A percentile compares a stretch with the other conserved stretches of the same genome.
Evolutionary conservation across 2,113 vertebrate species (phyloP).

Genomic region (Hyperopisus bebe): DNA sequence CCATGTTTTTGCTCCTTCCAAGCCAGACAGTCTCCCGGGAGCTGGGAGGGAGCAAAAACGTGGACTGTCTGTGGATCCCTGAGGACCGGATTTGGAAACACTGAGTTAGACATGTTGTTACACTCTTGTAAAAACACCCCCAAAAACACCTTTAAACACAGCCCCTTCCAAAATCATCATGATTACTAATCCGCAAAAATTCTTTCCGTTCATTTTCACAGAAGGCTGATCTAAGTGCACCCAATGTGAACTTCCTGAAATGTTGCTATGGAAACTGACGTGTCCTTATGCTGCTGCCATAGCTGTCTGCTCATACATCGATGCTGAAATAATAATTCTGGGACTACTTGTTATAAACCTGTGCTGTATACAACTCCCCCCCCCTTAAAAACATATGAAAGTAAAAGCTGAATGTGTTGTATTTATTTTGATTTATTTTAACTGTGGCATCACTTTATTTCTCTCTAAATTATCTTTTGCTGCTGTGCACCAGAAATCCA

Average conservation of each 20-base stretch:
- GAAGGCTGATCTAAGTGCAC: background rate
- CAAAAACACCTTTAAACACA: background rate
- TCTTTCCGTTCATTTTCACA: background rate
- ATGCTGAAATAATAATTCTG: background rate
- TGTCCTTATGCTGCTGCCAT: constrained; percentile 5
- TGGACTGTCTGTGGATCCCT: background rate
- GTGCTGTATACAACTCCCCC: background rate
- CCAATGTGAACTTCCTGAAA: background rate
- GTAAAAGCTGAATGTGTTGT: background rate
- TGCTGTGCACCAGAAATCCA: background rate
- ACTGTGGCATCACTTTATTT: background rate
- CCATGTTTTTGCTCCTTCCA: background rate
- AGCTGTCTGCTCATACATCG: background rate
- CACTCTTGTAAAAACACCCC: background rate
- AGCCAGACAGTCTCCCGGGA: background rate
- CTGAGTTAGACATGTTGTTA: background rate
- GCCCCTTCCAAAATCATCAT: background rate
- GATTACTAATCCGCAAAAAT: background rate
- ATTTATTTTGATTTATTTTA: background rate
- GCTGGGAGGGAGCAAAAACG: background rate
- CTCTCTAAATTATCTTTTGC: background rate
- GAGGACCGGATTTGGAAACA: background rate
- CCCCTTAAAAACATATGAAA: background rate
- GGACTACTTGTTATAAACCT: background rate
- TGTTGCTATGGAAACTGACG: constrained; percentile 9